Evolutionary conservation across 53 echinoderm and acorn worm genomes (phyloP).

Genomic region (Holothuria scabra): DNA sequence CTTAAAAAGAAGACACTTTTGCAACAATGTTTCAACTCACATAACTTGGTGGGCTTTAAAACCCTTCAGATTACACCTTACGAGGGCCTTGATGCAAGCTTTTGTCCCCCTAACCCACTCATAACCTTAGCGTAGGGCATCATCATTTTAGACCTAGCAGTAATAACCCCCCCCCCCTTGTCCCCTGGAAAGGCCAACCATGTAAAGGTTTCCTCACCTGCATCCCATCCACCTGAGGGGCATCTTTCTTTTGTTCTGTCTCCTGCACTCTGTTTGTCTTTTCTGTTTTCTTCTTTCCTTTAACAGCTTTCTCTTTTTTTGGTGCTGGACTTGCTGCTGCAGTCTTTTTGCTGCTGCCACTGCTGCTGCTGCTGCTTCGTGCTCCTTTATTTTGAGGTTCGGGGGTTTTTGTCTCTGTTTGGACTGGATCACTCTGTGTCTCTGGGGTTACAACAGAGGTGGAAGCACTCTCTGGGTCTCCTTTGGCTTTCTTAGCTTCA

Average conservation of each 20-base stretch:
- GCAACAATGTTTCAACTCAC: too few species aligned
- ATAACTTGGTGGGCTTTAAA: too few species aligned
- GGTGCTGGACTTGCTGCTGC: not conserved
- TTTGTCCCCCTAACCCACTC: too few species aligned
- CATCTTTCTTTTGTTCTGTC: conserved; percentile 43
- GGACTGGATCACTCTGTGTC: not conserved
- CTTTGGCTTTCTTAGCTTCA: conserved; percentile 2
- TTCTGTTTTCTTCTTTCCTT: conserved; percentile 30
- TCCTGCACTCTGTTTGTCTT: conserved; percentile 44
- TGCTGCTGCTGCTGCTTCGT: conserved; percentile 44
- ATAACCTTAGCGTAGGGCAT: too few species aligned
- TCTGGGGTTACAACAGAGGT: not conserved
- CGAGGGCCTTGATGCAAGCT: too few species aligned
- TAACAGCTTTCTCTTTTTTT: conserved; percentile 1
- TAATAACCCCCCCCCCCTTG: too few species aligned
- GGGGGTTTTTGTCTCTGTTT: not conserved
- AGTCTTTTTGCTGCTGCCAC: too few species aligned
- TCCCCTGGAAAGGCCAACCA: too few species aligned
- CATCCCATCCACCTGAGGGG: conserved; percentile 41
- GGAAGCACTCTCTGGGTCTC: not conserved
- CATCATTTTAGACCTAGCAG: too few species aligned
- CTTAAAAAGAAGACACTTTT: too few species aligned
- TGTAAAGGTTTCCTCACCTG: not conserved
- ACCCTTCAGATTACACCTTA: too few species aligned
- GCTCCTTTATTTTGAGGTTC: not conserved